Percentiles rank a stretch among this genome's conserved stretches.
These are phyloP conservation scores for Psylliodes chrysocephalus DNA, from an alignment of 2,888 invertebrate species.

Conservation along the genomic window DNA sequence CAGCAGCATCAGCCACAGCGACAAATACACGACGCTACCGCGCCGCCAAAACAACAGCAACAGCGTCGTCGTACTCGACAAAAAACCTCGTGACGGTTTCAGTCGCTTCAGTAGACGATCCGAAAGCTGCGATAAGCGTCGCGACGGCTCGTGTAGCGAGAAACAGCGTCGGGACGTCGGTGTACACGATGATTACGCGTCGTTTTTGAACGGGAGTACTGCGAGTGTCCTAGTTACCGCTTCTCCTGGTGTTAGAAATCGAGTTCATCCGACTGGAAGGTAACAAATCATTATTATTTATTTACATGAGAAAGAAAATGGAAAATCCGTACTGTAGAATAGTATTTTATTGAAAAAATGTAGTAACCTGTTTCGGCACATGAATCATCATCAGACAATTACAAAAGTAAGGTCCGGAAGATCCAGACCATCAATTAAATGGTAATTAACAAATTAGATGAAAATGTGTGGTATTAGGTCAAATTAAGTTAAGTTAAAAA, in stretches of 20 bases:
- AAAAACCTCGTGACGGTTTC: not conserved
- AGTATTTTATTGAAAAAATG: too few relatives aligned
- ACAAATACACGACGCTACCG: conserved; percentile 38
- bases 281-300: too few relatives aligned
- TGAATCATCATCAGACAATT: too few relatives aligned
- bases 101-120: conserved; percentile 15
- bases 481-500: too few relatives aligned
- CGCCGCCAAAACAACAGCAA: conserved; percentile 8
- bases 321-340: too few relatives aligned
- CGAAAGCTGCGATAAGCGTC: conserved; percentile 23
- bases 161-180: conserved; percentile 11
- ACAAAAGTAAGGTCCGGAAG: too few relatives aligned
- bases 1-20: conserved; percentile 39
- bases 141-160: conserved; percentile 2
- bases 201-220: conserved; percentile 23
- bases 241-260: conserved; percentile 57
- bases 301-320: too few relatives aligned
- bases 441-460: too few relatives aligned
- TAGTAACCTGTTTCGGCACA: too few relatives aligned
- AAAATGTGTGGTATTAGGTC: too few relatives aligned
- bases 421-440: too few relatives aligned
- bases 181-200: conserved; percentile 20
- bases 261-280: conserved; percentile 60
- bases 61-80: conserved; percentile 9
- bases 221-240: conserved; percentile 53